A percentile compares a stretch with the other conserved stretches of the same genome.
Conservation (phyloP, 1,140 invertebrate genomes). For the Ruditapes philippinarum region DNA sequence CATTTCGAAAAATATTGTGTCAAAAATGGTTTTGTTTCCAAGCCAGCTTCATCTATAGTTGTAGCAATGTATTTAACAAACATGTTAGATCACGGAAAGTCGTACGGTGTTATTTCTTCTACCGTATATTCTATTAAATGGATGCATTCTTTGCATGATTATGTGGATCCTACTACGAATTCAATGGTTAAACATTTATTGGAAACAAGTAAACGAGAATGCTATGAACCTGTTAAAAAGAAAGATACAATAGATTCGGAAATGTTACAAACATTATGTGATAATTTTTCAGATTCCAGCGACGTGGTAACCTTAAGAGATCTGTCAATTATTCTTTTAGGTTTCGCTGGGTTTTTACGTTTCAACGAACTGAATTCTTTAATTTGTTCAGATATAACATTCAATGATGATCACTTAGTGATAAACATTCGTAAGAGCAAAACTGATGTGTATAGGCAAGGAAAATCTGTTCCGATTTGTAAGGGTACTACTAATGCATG, state of each 20-base stretch:
- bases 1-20: not conserved
- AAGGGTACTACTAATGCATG: conserved; percentile 47
- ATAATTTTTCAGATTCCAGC: conserved; percentile 12
- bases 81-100: conserved; percentile 46
- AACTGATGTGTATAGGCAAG: conserved; percentile 64
- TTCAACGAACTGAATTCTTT: conserved; percentile 61
- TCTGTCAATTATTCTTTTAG: conserved; percentile 61
- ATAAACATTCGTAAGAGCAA: conserved; percentile 51
- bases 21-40: not conserved
- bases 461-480: conserved; percentile 44
- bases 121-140: not conserved
- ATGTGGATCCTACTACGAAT: not conserved
- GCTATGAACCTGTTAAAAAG: not conserved
- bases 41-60: not conserved
- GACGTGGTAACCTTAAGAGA: conserved; percentile 62
- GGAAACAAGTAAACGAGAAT: not conserved
- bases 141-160: conserved; percentile 26
- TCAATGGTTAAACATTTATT: conserved; percentile 5
- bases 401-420: conserved; percentile 1
- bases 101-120: conserved; percentile 16
- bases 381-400: conserved; percentile 50
- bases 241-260: conserved; percentile 3
- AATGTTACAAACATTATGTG: conserved; percentile 44
- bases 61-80: conserved; percentile 62
- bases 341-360: conserved; percentile 63